These are phyloP conservation scores for Coremacera marginata DNA, from an alignment of 2,888 invertebrate species.

Conservation along the genomic window DNA sequence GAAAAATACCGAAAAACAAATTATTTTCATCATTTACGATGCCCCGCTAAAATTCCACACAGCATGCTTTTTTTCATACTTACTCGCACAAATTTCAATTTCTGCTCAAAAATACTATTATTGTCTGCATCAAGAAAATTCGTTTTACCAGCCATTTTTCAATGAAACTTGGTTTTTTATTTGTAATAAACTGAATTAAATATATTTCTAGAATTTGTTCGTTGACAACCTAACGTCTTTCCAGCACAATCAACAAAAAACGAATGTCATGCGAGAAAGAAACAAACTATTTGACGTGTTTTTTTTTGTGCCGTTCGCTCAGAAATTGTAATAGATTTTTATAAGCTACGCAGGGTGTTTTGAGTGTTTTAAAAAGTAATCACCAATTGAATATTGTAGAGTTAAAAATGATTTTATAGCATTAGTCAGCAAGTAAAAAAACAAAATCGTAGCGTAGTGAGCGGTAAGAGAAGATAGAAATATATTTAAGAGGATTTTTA, in stretches of 20 bases:
- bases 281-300: conserved; percentile 9
- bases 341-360: background rate
- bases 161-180: background rate
- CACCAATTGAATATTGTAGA: too few relatives aligned
- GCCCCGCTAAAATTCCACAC: too few relatives aligned
- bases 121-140: conserved; percentile 76
- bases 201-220: background rate
- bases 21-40: background rate
- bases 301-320: conserved; percentile 10
- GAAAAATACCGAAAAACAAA: conserved; percentile 42
- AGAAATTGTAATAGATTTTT: conserved; percentile 36
- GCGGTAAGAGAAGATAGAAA: too few relatives aligned
- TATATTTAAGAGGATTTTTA: too few relatives aligned
- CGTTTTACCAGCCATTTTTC: conserved; percentile 52
- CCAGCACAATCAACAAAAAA: background rate
- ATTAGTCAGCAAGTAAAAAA: too few relatives aligned
- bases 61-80: conserved; percentile 42
- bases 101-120: conserved; percentile 73
- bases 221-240: background rate
- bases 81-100: conserved; percentile 70
- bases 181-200: background rate
- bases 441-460: too few relatives aligned
- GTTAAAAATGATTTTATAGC: too few relatives aligned
- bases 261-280: conserved; percentile 28
- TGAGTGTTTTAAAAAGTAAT: background rate